These are phyloP conservation scores for Leptodactylus fallax DNA, from an alignment of 2,797 vertebrate genomes.

Conservation along the genomic window DNA sequence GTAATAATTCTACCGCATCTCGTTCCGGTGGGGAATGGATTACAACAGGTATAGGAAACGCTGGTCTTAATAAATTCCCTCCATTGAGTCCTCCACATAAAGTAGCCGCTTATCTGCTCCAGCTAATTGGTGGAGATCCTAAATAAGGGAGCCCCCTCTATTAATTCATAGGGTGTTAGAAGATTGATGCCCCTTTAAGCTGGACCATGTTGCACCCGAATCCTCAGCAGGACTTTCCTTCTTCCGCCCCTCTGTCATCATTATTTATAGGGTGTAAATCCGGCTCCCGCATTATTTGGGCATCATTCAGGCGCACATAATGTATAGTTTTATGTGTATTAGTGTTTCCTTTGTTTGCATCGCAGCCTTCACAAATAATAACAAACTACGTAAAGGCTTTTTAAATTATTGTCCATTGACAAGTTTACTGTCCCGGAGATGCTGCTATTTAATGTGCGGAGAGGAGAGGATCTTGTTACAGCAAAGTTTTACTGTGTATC, in stretches of 20 bases:
- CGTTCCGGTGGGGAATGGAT: too few relatives aligned
- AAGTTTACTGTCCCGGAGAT: constrained; percentile 18
- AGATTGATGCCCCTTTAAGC: not conserved
- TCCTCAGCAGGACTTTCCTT: not conserved
- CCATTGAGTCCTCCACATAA: too few relatives aligned
- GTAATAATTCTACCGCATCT: too few relatives aligned
- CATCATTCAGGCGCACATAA: constrained; percentile 13
- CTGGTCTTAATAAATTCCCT: too few relatives aligned
- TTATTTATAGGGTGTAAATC: constrained; percentile 27
- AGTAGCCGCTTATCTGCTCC: too few relatives aligned
- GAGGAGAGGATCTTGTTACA: constrained; percentile 40
- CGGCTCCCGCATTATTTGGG: not conserved
- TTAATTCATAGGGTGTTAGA: too few relatives aligned
- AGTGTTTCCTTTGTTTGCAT: constrained; percentile 38
- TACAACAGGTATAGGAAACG: too few relatives aligned
- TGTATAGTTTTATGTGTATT: constrained; percentile 36
- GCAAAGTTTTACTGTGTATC: constrained; percentile 25
- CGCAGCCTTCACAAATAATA: constrained; percentile 24
- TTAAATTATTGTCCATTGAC: constrained; percentile 37
- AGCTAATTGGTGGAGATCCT: too few relatives aligned
- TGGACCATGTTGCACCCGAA: not conserved
- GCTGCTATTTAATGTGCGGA: constrained; percentile 38
- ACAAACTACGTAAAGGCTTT: constrained; percentile 29
- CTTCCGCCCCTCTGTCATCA: not conserved
- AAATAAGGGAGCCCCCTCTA: too few relatives aligned